Base-by-base conservation (phyloP, 2,797 vertebrate genomes). In the Leptodactylus fallax region DNA sequence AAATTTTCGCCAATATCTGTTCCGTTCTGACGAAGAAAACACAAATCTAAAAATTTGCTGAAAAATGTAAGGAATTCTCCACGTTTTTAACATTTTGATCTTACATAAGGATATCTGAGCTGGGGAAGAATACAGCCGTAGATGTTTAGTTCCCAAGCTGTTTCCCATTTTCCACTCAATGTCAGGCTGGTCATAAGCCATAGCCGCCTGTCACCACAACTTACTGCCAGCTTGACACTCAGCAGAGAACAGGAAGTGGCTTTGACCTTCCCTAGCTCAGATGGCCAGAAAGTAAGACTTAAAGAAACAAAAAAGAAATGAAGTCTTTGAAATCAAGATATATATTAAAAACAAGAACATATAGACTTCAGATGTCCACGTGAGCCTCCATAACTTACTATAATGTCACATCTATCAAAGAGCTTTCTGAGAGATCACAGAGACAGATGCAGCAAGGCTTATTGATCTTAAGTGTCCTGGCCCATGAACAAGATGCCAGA, bases 171-270 rank as follows among this genome's bases (percentile, higher is more conserved):
- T 51, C 72, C 72, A 76, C 72, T 51, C 72, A 49, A n/a, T 76
- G 72, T 76, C 72, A 76, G 72, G 36, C 72, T 76, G 72, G 72
- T 76, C 72, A 76, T 49, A 76, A 76, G 72, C 72, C 72, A 76
- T 76, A 51, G 72, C 47, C 19, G 47, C 72, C 19, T 76, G 72
- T 76, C 72, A 76, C 72, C 72, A n/a, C 72, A 51, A 5, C 45
- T 76, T 76, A 76, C 45, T 51, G 71, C 72, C 72, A 21, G 45
- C 72, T 13, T 76, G 72, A 76, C 72, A 76, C 21, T n/a, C 19
- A 49, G 72, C 72, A 76, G 72, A 51, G 72, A 76, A 7, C 72
- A 76, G 72, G 72, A 76, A 76, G 72, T 51, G 72, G 72, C 72
- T 51, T 49, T 76, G 45, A 76, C 72, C 72, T 76, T 76, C 72